Evolutionary conservation across 2,113 vertebrate species (phyloP).

Genomic region (Thalassoma bifasciatum): DNA sequence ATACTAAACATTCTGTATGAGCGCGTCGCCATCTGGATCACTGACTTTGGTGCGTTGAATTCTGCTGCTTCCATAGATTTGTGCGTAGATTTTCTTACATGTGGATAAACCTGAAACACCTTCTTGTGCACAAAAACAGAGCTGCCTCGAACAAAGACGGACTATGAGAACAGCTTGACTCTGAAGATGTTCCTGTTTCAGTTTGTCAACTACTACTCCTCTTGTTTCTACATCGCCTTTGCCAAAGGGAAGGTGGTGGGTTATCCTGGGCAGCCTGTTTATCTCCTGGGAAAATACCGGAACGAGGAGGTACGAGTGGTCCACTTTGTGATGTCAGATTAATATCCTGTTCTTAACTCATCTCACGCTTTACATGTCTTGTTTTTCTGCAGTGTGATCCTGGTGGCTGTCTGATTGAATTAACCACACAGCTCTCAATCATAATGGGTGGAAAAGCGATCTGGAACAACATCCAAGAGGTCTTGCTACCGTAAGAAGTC

Average conservation of each 20-base stretch:
- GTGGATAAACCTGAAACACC: neutral
- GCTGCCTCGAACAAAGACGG: constrained; percentile 91
- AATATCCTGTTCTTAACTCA: neutral
- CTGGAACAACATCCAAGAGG: constrained; percentile 96
- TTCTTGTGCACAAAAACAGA: constrained; percentile 77
- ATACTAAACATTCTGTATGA: constrained; percentile 93
- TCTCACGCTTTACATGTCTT: constrained; percentile 6
- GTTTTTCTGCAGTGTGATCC: constrained; percentile 89
- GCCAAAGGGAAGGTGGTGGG: constrained; percentile 94
- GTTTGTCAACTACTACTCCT: constrained; percentile 97
- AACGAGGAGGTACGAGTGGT: constrained; percentile 89
- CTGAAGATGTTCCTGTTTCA: constrained; percentile 98
- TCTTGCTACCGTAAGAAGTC: constrained; percentile 91
- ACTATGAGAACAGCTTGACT: constrained; percentile 95
- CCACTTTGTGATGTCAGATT: neutral
- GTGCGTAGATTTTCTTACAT: fast-evolving
- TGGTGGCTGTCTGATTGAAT: constrained; percentile 92
- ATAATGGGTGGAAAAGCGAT: constrained; percentile 97
- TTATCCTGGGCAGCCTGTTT: constrained; percentile 89
- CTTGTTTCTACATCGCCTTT: constrained; percentile 96
- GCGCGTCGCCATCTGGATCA: constrained; percentile 93
- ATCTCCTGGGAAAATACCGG: constrained; percentile 90
- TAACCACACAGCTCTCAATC: constrained; percentile 93
- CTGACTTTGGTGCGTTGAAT: constrained; percentile 87
- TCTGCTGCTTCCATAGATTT: neutral